Evolutionary conservation across 2,888 invertebrate genomes (phyloP).

Genomic region (Drosophila anomelani): DNA sequence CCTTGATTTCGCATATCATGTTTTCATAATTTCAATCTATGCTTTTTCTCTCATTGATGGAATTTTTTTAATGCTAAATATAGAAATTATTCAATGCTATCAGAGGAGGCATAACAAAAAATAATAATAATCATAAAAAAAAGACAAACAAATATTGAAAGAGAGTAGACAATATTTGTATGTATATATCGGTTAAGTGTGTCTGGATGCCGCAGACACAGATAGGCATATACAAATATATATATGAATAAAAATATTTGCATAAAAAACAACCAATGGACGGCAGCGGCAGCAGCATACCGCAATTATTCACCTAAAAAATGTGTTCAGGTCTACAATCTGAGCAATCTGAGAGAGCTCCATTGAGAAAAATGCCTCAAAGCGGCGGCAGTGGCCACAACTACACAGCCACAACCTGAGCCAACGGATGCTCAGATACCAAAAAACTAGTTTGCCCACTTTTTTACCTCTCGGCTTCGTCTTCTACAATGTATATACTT

Average conservation of each 20-base stretch:
- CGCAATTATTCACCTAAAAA: conserved; percentile 70
- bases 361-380: conserved; percentile 72
- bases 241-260: conserved; percentile 59
- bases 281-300: conserved; percentile 47
- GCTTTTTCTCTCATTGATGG: conserved; percentile 49
- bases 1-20: conserved; percentile 38
- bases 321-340: conserved; percentile 64
- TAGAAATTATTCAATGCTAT: conserved; percentile 76
- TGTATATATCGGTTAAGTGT: conserved; percentile 53
- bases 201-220: conserved; percentile 38
- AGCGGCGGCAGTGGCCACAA: conserved; percentile 44
- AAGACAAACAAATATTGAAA: conserved; percentile 44
- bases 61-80: conserved; percentile 72
- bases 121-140: conserved; percentile 36
- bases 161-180: conserved; percentile 46
- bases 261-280: conserved; percentile 41
- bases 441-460: conserved; percentile 83
- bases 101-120: conserved; percentile 39
- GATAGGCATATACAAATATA: conserved; percentile 27
- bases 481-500: conserved; percentile 44
- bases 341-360: conserved; percentile 62
- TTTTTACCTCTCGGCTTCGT: conserved; percentile 54
- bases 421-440: conserved; percentile 79
- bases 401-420: conserved; percentile 62
- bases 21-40: conserved; percentile 46